Evolutionary conservation across 2,797 vertebrate species (phyloP).

Genomic region (Muraenolepis orangiensis): DNA sequence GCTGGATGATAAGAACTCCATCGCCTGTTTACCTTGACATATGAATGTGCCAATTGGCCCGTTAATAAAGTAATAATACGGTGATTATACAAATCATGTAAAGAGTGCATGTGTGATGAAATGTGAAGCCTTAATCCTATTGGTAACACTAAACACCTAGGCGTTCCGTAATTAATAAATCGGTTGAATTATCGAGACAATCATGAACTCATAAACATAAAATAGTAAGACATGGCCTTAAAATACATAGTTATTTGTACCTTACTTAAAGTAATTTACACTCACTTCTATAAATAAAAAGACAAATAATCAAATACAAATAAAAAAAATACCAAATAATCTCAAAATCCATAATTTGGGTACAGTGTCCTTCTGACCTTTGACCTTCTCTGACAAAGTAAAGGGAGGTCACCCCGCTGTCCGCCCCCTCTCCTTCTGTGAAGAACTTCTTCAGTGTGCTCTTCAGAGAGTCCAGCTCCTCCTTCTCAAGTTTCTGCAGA

Average conservation of each 20-base stretch:
- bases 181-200: not conserved
- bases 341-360: not conserved
- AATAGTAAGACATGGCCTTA: not conserved
- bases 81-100: not conserved
- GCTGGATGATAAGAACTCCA: not conserved
- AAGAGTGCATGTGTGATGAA: not conserved
- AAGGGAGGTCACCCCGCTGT: slow-evolving; percentile 84
- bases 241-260: not conserved
- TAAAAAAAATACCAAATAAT: too few species aligned
- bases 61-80: not conserved
- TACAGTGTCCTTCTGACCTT: slow-evolving; percentile 68
- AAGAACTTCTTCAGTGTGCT: slow-evolving; percentile 80
- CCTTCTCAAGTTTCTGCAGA: slow-evolving; percentile 82
- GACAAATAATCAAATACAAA: too few species aligned
- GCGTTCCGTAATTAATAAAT: not conserved
- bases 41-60: not conserved
- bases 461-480: slow-evolving; percentile 79
- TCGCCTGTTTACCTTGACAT: not conserved
- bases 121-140: not conserved
- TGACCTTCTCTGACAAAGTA: slow-evolving; percentile 94
- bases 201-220: too few species aligned
- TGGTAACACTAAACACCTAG: not conserved
- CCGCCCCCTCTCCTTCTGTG: slow-evolving; percentile 80
- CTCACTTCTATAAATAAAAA: not conserved
- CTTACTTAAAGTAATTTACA: not conserved